Percentiles rank a stretch among this genome's conserved stretches.
These are phyloP conservation scores for Pyxicephalus adspersus DNA, from an alignment of 2,113 vertebrate species.

Conservation along the genomic window DNA sequence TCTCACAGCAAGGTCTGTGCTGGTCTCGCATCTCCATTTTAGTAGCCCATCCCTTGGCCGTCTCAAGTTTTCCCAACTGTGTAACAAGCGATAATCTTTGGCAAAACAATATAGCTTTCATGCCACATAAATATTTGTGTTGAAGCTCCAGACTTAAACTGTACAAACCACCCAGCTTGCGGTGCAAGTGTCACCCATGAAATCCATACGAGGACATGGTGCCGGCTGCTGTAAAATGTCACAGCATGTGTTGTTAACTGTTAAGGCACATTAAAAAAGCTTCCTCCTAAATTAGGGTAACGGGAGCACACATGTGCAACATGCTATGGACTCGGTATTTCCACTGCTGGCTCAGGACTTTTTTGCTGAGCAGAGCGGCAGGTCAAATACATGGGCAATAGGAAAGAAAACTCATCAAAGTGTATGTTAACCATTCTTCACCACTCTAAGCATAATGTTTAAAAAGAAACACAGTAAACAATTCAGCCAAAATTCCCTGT, in stretches of 20 bases:
- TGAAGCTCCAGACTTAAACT: conserved; percentile 14
- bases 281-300: conserved; percentile 44
- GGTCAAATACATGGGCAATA: not conserved
- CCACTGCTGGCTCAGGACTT: not conserved
- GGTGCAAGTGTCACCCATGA: conserved; percentile 23
- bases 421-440: no score
- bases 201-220: conserved; percentile 10
- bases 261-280: conserved; percentile 35
- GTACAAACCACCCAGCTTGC: conserved; percentile 33
- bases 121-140: conserved; percentile 21
- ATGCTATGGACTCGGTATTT: not conserved
- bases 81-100: conserved; percentile 31
- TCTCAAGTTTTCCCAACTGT: not conserved
- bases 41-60: not conserved
- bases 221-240: conserved; percentile 31
- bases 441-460: no score
- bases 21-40: no score
- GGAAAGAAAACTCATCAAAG: no score
- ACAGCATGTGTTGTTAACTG: conserved; percentile 35
- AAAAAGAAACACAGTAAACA: no score
- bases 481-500: no score
- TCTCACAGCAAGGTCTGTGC: no score
- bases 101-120: conserved; percentile 10
- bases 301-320: conserved; percentile 26
- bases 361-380: no score